Evolutionary conservation across 2,113 vertebrate genomes (phyloP).

Genomic region (Penelope pileata): DNA sequence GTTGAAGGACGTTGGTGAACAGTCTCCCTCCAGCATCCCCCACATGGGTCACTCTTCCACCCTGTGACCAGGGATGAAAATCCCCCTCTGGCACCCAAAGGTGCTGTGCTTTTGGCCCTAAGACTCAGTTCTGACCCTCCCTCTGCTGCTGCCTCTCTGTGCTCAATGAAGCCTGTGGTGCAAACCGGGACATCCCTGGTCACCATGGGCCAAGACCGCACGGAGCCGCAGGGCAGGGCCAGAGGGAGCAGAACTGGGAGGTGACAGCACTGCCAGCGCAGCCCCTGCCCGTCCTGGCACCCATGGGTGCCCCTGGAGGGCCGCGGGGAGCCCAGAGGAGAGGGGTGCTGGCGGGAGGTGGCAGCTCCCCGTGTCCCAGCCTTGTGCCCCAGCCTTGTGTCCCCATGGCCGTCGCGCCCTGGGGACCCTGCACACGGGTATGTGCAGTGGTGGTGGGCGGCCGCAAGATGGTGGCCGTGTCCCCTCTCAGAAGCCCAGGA

Average conservation of each 20-base stretch:
- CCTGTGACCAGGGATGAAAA: background rate
- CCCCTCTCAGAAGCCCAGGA: slow-evolving; percentile 25
- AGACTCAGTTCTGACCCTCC: background rate
- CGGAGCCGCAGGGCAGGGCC: background rate
- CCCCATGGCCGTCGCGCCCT: background rate
- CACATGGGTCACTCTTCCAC: rapidly evolving
- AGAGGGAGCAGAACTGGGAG: background rate
- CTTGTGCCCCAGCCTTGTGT: background rate
- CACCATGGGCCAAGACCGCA: slow-evolving; percentile 63
- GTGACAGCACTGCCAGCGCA: background rate
- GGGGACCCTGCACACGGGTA: slow-evolving; percentile 2
- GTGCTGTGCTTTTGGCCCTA: background rate
- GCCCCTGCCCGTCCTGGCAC: background rate
- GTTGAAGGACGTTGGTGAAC: rapidly evolving
- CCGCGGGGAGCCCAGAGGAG: background rate
- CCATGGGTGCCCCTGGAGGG: background rate
- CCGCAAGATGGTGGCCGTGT: slow-evolving; percentile 61
- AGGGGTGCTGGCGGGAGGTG: background rate
- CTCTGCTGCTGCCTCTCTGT: background rate
- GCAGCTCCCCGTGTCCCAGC: background rate
- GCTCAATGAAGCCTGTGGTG: slow-evolving; percentile 75
- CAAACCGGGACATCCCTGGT: slow-evolving; percentile 62
- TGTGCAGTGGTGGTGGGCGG: slow-evolving; percentile 49
- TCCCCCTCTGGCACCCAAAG: background rate
- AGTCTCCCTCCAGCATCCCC: background rate